Evolutionary conservation across 2,888 invertebrate species (phyloP).

Genomic region (Ethmia dodecea): DNA sequence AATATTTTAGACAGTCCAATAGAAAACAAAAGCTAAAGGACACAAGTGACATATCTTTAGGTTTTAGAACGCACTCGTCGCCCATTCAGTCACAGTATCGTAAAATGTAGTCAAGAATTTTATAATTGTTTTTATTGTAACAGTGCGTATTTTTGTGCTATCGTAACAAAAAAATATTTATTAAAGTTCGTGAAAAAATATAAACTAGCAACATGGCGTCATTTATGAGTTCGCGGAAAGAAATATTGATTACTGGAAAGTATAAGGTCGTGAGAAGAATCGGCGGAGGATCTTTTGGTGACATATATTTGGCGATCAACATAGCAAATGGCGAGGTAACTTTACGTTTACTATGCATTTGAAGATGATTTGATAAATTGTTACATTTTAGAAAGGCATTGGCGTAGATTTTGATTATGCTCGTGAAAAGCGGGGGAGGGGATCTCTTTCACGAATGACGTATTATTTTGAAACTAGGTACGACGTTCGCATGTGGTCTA

Average conservation of each 20-base stretch:
- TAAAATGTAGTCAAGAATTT: conserved; percentile 25
- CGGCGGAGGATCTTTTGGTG: conserved; percentile 99
- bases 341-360: conserved; percentile 7
- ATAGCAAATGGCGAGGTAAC: conserved; percentile 93
- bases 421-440: too few relatives aligned
- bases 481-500: too few relatives aligned
- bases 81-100: conserved; percentile 14
- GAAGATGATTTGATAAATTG: too few relatives aligned
- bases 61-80: conserved; percentile 12
- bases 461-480: too few relatives aligned
- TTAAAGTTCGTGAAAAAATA: conserved; percentile 1
- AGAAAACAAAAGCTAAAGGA: neutral
- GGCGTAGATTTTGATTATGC: too few relatives aligned
- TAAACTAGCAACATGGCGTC: conserved; percentile 19
- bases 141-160: conserved; percentile 18
- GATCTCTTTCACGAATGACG: too few relatives aligned
- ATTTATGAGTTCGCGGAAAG: conserved; percentile 32
- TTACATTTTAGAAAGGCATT: too few relatives aligned
- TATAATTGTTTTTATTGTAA: conserved; percentile 18
- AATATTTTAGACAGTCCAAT: neutral
- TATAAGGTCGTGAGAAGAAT: conserved; percentile 97
- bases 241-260: conserved; percentile 90
- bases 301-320: conserved; percentile 98
- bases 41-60: conserved; percentile 1
- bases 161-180: conserved; percentile 10